Conservation (phyloP, 2,113 vertebrate genomes). For the Carassius gibelio region DNA sequence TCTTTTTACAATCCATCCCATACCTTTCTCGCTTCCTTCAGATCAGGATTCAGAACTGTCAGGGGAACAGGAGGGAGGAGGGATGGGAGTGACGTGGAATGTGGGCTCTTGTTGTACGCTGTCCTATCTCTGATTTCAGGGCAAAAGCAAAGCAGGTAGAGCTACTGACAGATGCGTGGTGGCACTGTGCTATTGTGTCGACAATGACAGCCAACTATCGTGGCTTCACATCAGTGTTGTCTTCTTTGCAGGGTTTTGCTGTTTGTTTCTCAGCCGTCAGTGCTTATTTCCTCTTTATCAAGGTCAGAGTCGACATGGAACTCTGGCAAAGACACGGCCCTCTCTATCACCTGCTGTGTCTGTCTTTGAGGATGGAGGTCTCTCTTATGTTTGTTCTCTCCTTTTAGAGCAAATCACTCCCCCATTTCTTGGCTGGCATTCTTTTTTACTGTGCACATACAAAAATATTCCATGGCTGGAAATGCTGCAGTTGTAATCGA, state of each 20-base stretch:
- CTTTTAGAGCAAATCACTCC: conserved; percentile 41
- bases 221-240: background rate
- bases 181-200: conserved; percentile 23
- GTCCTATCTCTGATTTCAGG: conserved; percentile 51
- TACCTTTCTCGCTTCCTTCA: conserved; percentile 67
- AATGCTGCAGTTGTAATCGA: conserved; percentile 63
- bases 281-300: conserved; percentile 47
- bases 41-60: conserved; percentile 73
- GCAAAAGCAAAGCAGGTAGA: conserved; percentile 38
- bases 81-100: conserved; percentile 33
- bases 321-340: background rate
- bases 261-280: conserved; percentile 18
- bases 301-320: conserved; percentile 31
- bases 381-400: conserved; percentile 52
- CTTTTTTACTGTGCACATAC: conserved; percentile 10
- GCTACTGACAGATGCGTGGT: conserved; percentile 11
- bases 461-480: conserved; percentile 47
- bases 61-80: conserved; percentile 55
- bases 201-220: conserved; percentile 32
- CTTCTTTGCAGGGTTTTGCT: conserved; percentile 5
- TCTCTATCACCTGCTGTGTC: conserved; percentile 41
- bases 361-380: conserved; percentile 25
- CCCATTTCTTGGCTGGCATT: background rate
- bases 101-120: conserved; percentile 31
- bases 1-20: conserved; percentile 73